phyloP scores from a whole-genome alignment of 2,797 vertebrate genomes.

The Erethizon dorsatum region DNA sequence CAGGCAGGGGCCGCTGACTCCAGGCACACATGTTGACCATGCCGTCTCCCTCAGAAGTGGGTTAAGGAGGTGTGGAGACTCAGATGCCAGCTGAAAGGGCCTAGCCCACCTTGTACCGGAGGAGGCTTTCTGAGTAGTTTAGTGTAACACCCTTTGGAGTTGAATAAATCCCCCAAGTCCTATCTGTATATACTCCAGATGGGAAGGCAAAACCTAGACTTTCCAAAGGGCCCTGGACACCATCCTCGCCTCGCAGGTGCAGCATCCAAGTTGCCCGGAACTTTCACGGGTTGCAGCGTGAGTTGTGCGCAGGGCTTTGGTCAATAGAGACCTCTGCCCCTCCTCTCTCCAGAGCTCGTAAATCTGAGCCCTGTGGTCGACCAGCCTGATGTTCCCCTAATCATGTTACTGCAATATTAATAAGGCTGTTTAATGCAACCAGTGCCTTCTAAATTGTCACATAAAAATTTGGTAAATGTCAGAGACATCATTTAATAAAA shows the following conservation, averaged over 20 bases:
- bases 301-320: conserved; percentile 64
- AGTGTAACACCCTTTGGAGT: not conserved
- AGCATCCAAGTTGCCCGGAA: accelerated
- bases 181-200: not conserved
- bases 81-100: not conserved
- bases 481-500: conserved; percentile 88
- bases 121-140: not conserved
- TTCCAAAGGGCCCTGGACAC: not conserved
- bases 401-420: conserved; percentile 86
- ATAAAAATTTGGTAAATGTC: conserved; percentile 90
- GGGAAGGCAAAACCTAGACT: accelerated
- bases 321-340: conserved; percentile 47
- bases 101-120: accelerated
- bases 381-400: conserved; percentile 79
- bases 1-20: not conserved
- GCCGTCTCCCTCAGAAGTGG: not conserved
- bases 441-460: conserved; percentile 87
- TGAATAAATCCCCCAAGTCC: not conserved
- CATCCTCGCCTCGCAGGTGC: accelerated
- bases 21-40: not conserved
- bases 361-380: conserved; percentile 81
- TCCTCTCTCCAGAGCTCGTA: conserved; percentile 55
- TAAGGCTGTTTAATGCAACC: conserved; percentile 85
- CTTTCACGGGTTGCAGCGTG: not conserved
- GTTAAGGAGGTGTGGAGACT: not conserved